A percentile compares a stretch with the other conserved stretches of the same genome.
These are phyloP conservation scores for Ranitomeya variabilis DNA, from an alignment of 2,113 vertebrate species.

Conservation along the genomic window DNA sequence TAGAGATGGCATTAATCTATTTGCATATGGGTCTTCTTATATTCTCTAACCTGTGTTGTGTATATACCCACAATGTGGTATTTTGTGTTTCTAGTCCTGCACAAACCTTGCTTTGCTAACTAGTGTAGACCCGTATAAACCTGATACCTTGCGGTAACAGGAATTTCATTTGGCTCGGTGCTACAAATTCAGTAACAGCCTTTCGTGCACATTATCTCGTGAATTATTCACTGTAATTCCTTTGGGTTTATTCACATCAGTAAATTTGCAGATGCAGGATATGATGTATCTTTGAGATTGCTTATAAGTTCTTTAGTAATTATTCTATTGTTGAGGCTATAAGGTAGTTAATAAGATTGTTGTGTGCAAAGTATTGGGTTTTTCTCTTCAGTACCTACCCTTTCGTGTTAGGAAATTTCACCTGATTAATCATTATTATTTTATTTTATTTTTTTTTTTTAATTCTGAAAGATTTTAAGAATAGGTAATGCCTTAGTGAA, in stretches of 20 bases:
- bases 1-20: too few relatives aligned
- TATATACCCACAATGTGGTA: background rate
- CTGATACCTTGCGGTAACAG: background rate
- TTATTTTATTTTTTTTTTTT: too few relatives aligned
- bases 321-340: background rate
- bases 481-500: too few relatives aligned
- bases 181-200: background rate
- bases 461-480: too few relatives aligned
- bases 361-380: background rate
- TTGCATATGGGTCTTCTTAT: background rate
- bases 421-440: too few relatives aligned
- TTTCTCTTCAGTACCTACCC: background rate
- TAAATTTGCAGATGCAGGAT: background rate
- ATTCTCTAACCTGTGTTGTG: background rate
- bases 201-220: background rate
- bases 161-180: background rate
- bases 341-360: background rate
- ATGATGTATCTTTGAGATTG: background rate
- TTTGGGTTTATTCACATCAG: conserved; percentile 18
- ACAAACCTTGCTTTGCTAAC: background rate
- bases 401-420: background rate
- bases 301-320: background rate
- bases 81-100: background rate
- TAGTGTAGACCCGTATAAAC: background rate
- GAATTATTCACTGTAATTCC: conserved; percentile 40